Evolutionary conservation across 2,888 invertebrate species (phyloP), one percentile per base, ranked within the genome.

Genomic region (Drosophila nigritarsus): DNA sequence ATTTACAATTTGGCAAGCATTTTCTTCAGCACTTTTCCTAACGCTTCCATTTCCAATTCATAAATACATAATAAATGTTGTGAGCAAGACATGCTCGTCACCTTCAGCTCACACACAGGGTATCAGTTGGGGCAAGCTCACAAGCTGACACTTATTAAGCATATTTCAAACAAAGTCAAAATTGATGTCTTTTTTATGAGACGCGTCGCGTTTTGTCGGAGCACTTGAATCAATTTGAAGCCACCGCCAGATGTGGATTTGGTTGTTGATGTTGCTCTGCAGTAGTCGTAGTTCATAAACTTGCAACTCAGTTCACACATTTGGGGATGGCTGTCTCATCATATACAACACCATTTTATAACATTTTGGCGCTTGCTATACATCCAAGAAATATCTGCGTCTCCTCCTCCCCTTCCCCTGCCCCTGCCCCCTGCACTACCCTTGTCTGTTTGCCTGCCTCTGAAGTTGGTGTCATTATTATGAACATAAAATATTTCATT

Each of bases 121-220:
- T 34, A 75, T 49, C 34, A 53, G 40, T n/a, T 9, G 18, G 32
- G 76, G 59, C 55, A 13, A 18, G 11, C 48, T 18, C 1, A 15
- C 15, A 30, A 15, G 7, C 24, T 50, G 63, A 70, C 45, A 60
- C 71, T 70, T 66, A 78, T 76, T 79, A 75, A 56, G 30, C 56
- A 56, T 71, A 72, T 73, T 83, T 75, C 72, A 88, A 86, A 82
- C 90, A 88, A 88, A 89, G 87, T 75, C 77, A 64, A 60, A 89
- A 87, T 90, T 87, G 81, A 87, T 87, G 90, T 87, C 90, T 90
- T 89, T 87, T 87, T 87, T 90, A 90, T 88, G 90, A 77, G 89
- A 74, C 74, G 71, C 77, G 58, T 80, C 65, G 66, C 64, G 66
- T 51, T 51, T 30, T 30, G 58, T 80, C 71, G 80, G 58, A 73